These are phyloP conservation scores for Mormyrus proboscirostris DNA, from an alignment of 2,797 vertebrate genomes.

Conservation along the genomic window DNA sequence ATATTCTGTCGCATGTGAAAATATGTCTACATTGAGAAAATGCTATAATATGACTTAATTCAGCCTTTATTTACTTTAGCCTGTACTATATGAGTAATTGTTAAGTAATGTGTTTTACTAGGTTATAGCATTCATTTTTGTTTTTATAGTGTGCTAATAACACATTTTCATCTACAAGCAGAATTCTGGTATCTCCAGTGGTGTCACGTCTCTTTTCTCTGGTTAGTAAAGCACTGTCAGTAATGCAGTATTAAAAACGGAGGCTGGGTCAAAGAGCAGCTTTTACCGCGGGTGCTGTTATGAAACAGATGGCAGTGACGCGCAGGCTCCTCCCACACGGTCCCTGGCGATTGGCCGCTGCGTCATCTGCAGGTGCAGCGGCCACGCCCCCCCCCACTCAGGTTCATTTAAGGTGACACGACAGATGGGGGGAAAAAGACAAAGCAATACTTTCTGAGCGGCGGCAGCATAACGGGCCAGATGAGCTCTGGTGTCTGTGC, in stretches of 20 bases:
- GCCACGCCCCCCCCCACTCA: neutral
- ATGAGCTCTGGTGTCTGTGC: neutral
- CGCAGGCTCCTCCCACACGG: neutral
- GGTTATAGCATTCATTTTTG: neutral
- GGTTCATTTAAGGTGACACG: neutral
- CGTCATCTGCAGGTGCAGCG: neutral
- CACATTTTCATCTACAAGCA: slow-evolving; percentile 22
- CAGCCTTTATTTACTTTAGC: neutral
- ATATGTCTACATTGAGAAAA: neutral
- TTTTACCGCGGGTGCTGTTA: neutral
- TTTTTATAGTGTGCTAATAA: slow-evolving; percentile 12
- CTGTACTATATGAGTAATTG: neutral
- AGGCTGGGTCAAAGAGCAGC: neutral
- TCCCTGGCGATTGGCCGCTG: neutral
- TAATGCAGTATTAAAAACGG: neutral
- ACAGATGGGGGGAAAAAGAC: neutral
- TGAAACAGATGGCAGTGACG: neutral
- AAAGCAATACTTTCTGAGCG: neutral
- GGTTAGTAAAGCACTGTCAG: neutral
- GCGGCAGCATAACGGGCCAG: neutral
- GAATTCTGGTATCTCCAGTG: slow-evolving; percentile 36
- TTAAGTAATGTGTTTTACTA: neutral
- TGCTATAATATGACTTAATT: neutral
- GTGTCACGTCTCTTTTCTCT: slow-evolving; percentile 34
- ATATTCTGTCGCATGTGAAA: neutral